A percentile compares a stretch with the other conserved stretches of the same genome.
Conservation (phyloP, 2,797 vertebrate genomes). For the Steatocranus sp. region DNA sequence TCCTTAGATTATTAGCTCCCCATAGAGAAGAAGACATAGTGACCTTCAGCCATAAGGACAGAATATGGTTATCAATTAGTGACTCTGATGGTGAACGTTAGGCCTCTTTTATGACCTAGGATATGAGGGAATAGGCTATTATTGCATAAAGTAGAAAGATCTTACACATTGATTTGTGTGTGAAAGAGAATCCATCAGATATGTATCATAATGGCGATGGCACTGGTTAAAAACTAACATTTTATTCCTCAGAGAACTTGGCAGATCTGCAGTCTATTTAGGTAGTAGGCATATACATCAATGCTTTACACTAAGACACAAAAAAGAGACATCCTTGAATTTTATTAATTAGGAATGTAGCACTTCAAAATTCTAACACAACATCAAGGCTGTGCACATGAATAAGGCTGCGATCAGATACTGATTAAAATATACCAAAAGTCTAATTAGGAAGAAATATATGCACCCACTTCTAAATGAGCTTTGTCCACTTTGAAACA, state of each 20-base stretch:
- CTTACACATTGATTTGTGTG: not conserved
- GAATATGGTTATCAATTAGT: conserved; percentile 39
- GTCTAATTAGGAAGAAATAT: not conserved
- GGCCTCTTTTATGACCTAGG: conserved; percentile 5
- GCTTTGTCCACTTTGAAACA: not conserved
- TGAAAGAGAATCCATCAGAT: not conserved
- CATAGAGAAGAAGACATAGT: conserved; percentile 15
- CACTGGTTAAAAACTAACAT: conserved; percentile 20
- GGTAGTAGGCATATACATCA: not conserved
- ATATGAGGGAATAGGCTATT: not conserved
- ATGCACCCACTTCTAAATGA: not conserved
- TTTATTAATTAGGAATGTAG: not conserved
- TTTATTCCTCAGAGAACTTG: not conserved
- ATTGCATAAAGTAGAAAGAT: not conserved
- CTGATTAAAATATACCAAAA: not conserved
- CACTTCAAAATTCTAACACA: not conserved
- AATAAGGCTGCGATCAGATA: not conserved
- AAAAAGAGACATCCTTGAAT: not conserved
- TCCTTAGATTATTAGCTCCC: conserved; percentile 39
- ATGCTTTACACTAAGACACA: not conserved
- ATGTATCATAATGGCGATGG: not conserved
- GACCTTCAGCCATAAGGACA: conserved; percentile 40
- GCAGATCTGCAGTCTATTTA: not conserved
- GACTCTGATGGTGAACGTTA: conserved; percentile 5
- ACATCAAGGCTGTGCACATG: not conserved